Percentiles rank a stretch among this genome's conserved stretches.
phyloP scores from a whole-genome alignment of 2,113 vertebrate species.

The Tenebrosternarchus preto region DNA sequence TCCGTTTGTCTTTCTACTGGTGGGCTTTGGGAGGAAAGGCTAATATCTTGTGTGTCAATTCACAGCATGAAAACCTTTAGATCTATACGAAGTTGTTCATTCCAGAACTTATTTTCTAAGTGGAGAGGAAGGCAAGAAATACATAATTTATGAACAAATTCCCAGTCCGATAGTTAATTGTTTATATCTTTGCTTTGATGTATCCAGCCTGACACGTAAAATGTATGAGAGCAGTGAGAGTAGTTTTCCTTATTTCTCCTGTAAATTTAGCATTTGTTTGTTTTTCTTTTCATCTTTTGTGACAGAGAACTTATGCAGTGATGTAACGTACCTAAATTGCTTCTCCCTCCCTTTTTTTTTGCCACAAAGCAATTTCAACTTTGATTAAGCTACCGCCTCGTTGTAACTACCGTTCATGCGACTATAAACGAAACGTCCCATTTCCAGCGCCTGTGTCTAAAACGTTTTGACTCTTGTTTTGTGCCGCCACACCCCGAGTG shows the following conservation, averaged over 20 bases:
- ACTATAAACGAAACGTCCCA: slow-evolving; percentile 29
- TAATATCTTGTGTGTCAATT: slow-evolving; percentile 81
- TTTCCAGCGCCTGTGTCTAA: slow-evolving; percentile 28
- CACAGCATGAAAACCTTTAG: slow-evolving; percentile 79
- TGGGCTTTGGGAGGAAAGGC: slow-evolving; percentile 79
- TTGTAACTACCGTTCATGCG: slow-evolving; percentile 8
- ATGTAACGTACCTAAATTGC: slow-evolving; percentile 19
- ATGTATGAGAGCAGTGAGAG: too few species aligned
- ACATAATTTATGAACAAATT: slow-evolving; percentile 84
- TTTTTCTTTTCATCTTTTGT: slow-evolving; percentile 46
- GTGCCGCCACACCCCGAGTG: slow-evolving; percentile 70
- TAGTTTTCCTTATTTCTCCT: slow-evolving; percentile 71
- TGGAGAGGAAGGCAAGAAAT: slow-evolving; percentile 71
- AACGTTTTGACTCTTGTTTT: slow-evolving; percentile 65
- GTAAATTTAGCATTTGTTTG: slow-evolving; percentile 39
- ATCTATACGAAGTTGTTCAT: slow-evolving; percentile 81
- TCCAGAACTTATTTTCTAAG: slow-evolving; percentile 77
- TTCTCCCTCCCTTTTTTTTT: slow-evolving; percentile 1
- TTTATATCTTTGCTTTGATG: slow-evolving; percentile 83
- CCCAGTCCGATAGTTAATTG: slow-evolving; percentile 80
- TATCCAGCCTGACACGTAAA: slow-evolving; percentile 73
- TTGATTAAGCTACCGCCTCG: slow-evolving; percentile 27
- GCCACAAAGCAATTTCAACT: slow-evolving; percentile 23
- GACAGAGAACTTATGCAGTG: slow-evolving; percentile 29
- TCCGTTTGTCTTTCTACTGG: slow-evolving; percentile 71